Percentiles rank a stretch among this genome's conserved stretches.
These are phyloP conservation scores for Ibycter americanus DNA, from an alignment of 2,797 vertebrate species.

Conservation along the genomic window DNA sequence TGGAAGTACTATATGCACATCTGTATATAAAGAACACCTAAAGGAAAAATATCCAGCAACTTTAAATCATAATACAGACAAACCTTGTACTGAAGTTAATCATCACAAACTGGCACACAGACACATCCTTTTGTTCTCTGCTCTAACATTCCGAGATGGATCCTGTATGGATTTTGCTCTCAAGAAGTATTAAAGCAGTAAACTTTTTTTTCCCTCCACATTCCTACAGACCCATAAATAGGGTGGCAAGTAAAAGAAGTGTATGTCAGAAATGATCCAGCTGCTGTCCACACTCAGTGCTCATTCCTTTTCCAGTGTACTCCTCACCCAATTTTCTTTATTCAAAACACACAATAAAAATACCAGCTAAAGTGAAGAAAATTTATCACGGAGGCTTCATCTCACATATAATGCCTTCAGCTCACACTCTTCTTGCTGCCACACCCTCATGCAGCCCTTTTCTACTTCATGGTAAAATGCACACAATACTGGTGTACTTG, in stretches of 20 bases:
- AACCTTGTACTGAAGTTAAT: constrained; percentile 19
- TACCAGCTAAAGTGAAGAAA: background rate
- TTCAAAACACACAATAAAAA: constrained; percentile 41
- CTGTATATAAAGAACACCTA: background rate
- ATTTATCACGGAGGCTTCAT: background rate
- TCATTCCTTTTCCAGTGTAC: background rate
- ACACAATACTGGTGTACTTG: fast-evolving
- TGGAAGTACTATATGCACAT: background rate
- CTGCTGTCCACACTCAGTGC: background rate
- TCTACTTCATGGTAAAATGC: background rate
- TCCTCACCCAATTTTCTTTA: constrained; percentile 27
- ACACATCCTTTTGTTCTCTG: constrained; percentile 37
- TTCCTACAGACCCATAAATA: constrained; percentile 47
- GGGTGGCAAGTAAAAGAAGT: constrained; percentile 45
- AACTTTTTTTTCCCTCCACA: constrained; percentile 38
- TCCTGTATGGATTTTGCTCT: constrained; percentile 59
- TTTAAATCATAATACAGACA: constrained; percentile 7
- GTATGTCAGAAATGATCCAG: constrained; percentile 60
- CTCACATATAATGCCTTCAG: background rate
- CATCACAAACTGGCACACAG: constrained; percentile 2
- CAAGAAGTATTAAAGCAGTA: constrained; percentile 65
- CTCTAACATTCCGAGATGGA: constrained; percentile 39
- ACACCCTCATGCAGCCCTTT: background rate
- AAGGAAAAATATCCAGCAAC: background rate
- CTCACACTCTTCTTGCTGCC: background rate